Percentiles rank a stretch among this genome's conserved stretches.
Conservation (phyloP, 2,797 vertebrate species). For the Protosalanx chinensis region DNA sequence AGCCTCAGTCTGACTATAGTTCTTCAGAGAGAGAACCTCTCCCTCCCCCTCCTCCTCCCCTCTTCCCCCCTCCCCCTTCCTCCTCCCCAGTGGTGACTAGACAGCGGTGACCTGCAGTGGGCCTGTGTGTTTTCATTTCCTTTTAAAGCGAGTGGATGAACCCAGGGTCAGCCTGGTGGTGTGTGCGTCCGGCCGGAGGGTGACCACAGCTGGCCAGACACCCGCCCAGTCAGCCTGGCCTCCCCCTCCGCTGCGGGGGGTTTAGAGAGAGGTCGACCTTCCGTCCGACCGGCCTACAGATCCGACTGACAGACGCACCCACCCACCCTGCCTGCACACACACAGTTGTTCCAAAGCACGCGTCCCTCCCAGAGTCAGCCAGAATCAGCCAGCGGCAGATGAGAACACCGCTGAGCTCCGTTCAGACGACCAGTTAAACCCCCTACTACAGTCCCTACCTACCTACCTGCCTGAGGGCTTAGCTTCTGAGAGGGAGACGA, state of each 20-base stretch:
- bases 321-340: constrained; percentile 73
- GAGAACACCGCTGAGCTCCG: constrained; percentile 64
- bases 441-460: constrained; percentile 52
- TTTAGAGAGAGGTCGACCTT: constrained; percentile 76
- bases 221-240: constrained; percentile 57
- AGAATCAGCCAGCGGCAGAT: constrained; percentile 68
- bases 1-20: constrained; percentile 61
- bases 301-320: constrained; percentile 67
- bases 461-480: constrained; percentile 69
- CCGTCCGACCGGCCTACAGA: constrained; percentile 65
- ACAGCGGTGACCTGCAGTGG: constrained; percentile 57
- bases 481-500: constrained; percentile 81
- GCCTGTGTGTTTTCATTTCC: constrained; percentile 74
- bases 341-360: constrained; percentile 63
- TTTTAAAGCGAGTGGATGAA: constrained; percentile 80
- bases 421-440: constrained; percentile 67
- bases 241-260: constrained; percentile 7
- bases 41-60: constrained; percentile 13
- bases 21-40: constrained; percentile 36
- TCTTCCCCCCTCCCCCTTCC: background rate
- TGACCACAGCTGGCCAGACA: constrained; percentile 78
- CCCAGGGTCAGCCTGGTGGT: constrained; percentile 78
- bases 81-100: constrained; percentile 48
- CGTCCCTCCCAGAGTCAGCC: constrained; percentile 41
- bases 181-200: constrained; percentile 78